Conservation (phyloP, 1,140 invertebrate species). For the Neodiprion fabricii region DNA sequence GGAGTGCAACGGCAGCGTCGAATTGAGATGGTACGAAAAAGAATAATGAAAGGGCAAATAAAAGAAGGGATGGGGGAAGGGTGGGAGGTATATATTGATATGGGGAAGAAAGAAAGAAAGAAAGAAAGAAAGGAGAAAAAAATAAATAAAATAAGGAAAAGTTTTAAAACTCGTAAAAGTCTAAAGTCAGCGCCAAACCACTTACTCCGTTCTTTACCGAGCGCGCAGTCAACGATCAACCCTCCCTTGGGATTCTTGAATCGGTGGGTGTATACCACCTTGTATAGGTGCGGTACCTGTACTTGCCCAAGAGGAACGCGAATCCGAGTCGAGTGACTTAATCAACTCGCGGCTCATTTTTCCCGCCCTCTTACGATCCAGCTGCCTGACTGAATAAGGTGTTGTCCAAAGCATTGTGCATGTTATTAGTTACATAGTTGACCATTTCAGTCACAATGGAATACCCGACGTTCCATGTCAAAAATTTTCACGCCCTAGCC, state of each 20-base stretch:
- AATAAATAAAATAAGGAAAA: not conserved
- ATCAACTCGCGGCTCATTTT: not conserved
- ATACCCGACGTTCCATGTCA: too few species aligned
- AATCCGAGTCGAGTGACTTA: not conserved
- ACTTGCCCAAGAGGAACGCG: not conserved
- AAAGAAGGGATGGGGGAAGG: not conserved
- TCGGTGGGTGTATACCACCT: too few species aligned
- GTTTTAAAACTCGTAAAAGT: slow-evolving; percentile 30
- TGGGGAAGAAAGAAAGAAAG: not conserved
- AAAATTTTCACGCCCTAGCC: too few species aligned
- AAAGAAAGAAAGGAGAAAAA: not conserved
- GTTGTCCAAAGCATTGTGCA: not conserved
- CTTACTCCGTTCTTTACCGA: slow-evolving; percentile 37
- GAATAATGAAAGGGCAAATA: not conserved
- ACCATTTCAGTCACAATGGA: too few species aligned
- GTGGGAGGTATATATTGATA: not conserved
- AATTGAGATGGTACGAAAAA: not conserved
- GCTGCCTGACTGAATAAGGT: not conserved
- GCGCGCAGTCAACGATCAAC: slow-evolving; percentile 16
- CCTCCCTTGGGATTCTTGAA: slow-evolving; percentile 23
- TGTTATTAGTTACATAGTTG: too few species aligned
- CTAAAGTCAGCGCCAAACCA: slow-evolving; percentile 22
- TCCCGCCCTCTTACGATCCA: not conserved
- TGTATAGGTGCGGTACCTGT: too few species aligned
- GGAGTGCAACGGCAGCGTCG: too few species aligned